Evolutionary conservation across 2,113 vertebrate genomes (phyloP).

Genomic region (Melanerpes formicivorus): DNA sequence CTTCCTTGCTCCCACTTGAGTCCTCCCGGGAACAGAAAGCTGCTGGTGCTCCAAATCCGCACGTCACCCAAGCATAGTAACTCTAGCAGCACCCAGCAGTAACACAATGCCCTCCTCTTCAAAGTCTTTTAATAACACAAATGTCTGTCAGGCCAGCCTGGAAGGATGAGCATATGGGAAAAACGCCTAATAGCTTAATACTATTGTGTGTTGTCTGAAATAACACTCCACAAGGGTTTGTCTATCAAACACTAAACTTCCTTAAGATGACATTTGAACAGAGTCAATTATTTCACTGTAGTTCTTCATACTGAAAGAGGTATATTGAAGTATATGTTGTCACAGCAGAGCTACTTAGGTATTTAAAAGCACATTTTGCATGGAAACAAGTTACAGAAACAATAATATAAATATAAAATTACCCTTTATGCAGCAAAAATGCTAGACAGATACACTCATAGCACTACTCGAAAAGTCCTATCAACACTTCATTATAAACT

Average conservation of each 20-base stretch:
- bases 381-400: background rate
- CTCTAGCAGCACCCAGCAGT: background rate
- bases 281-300: conserved; percentile 39
- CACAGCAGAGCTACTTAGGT: background rate
- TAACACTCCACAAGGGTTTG: conserved; percentile 27
- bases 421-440: background rate
- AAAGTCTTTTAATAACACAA: background rate
- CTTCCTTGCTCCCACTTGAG: background rate
- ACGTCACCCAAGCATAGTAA: background rate
- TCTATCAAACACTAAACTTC: background rate
- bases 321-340: background rate
- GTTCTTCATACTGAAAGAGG: background rate
- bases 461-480: background rate
- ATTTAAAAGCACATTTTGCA: background rate
- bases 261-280: conserved; percentile 30
- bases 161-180: conserved; percentile 9
- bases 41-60: background rate
- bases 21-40: background rate
- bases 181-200: conserved; percentile 39
- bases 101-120: background rate
- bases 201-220: conserved; percentile 14
- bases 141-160: background rate
- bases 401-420: background rate
- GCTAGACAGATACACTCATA: background rate
- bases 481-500: conserved; percentile 18